Evolutionary conservation across 1,140 invertebrate genomes (phyloP).

Genomic region (Megalonaias nervosa): DNA sequence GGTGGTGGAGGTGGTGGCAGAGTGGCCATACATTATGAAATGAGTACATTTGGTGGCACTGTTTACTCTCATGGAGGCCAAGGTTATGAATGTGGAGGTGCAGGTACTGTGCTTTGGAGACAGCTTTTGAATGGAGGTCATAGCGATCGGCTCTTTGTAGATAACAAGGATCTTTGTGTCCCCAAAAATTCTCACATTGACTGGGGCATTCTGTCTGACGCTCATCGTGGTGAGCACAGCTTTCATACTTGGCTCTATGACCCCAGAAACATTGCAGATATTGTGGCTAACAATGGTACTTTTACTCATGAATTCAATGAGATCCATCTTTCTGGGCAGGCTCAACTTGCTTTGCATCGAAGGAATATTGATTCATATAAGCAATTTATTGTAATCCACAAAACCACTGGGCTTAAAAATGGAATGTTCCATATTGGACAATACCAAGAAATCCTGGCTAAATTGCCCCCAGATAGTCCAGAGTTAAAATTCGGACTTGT

Average conservation of each 20-base stretch:
- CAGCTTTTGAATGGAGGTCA: conserved; percentile 13
- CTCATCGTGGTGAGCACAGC: conserved; percentile 50
- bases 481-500: conserved; percentile 54
- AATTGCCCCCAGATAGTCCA: conserved; percentile 50
- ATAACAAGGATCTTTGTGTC: conserved; percentile 48
- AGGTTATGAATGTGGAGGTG: conserved; percentile 56
- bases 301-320: conserved; percentile 28
- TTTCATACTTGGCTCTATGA: conserved; percentile 58
- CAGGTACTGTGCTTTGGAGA: conserved; percentile 50
- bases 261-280: too few species aligned
- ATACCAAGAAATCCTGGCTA: conserved; percentile 46
- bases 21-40: conserved; percentile 50
- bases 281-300: neutral
- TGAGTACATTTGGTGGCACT: conserved; percentile 34
- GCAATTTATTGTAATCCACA: conserved; percentile 49
- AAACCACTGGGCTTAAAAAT: conserved; percentile 53
- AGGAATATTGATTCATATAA: conserved; percentile 41
- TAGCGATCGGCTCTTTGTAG: conserved; percentile 42
- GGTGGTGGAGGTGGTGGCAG: conserved; percentile 59
- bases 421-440: conserved; percentile 52
- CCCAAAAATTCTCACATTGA: conserved; percentile 42
- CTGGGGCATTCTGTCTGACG: conserved; percentile 43
- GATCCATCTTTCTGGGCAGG: conserved; percentile 44
- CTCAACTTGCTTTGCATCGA: conserved; percentile 53
- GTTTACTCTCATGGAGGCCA: conserved; percentile 46